Conservation (phyloP, 2,113 vertebrate genomes). For the Tenrec ecaudatus region DNA sequence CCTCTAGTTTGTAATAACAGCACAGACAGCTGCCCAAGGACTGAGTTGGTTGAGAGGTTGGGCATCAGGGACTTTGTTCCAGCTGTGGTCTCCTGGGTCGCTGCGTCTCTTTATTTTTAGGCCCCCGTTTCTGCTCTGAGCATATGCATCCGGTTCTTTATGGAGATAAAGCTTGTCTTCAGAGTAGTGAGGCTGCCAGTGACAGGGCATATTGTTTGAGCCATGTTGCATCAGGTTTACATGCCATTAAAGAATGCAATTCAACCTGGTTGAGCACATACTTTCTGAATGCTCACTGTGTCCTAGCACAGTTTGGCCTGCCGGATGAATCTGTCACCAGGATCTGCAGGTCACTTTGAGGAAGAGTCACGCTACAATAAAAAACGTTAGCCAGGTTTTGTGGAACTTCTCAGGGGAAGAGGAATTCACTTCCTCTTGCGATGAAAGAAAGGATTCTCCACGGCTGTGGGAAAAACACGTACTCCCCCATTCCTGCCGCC, state of each 20-base stretch:
- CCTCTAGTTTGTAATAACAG: background rate
- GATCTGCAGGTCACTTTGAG: background rate
- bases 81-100: background rate
- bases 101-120: background rate
- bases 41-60: background rate
- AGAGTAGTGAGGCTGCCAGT: background rate
- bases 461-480: background rate
- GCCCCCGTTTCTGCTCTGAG: background rate
- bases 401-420: background rate
- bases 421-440: background rate
- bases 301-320: background rate
- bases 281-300: background rate
- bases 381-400: background rate
- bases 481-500: background rate
- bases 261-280: background rate
- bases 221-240: background rate
- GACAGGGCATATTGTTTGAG: slow-evolving; percentile 47
- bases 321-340: background rate
- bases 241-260: background rate
- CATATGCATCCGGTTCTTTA: slow-evolving; percentile 42
- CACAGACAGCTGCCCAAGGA: background rate
- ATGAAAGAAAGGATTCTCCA: background rate
- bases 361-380: background rate
- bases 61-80: background rate
- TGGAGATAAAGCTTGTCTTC: slow-evolving; percentile 44